Conservation (phyloP, 1,140 invertebrate genomes). For the Stenopsyche tienmushanensis region DNA sequence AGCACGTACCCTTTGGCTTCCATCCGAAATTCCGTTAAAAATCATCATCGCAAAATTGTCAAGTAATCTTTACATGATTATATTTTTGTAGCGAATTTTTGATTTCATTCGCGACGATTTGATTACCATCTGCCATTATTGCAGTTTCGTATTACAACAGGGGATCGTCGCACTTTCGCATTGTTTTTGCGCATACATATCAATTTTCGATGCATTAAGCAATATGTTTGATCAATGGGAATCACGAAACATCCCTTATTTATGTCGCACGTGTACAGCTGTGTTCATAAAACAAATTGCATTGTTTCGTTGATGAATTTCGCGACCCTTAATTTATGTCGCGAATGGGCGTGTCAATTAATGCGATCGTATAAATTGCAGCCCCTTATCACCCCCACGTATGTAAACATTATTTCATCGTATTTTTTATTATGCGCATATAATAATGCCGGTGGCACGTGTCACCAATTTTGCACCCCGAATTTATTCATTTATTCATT, state of each 20-base stretch:
- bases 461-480: constrained; percentile 32
- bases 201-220: constrained; percentile 20
- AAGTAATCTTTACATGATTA: not conserved
- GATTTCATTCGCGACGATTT: not conserved
- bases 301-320: too few species aligned
- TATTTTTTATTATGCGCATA: constrained; percentile 25
- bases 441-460: constrained; percentile 30
- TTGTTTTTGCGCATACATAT: constrained; percentile 39
- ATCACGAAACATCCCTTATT: too few species aligned
- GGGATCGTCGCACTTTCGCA: constrained; percentile 25
- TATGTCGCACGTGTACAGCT: not conserved
- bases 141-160: constrained; percentile 14
- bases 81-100: not conserved
- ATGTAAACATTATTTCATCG: too few species aligned
- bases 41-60: not conserved
- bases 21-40: constrained; percentile 5
- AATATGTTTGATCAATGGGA: too few species aligned
- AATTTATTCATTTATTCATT: constrained; percentile 39
- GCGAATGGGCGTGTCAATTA: constrained; percentile 6
- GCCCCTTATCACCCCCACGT: constrained; percentile 4
- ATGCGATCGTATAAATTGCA: too few species aligned
- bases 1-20: constrained; percentile 17
- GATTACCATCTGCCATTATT: constrained; percentile 19
- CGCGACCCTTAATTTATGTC: too few species aligned
- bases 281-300: too few species aligned